Evolutionary conservation across 2,888 invertebrate genomes (phyloP), one percentile per base, ranked within the genome.

Genomic region (Epistrophella euchroma): DNA sequence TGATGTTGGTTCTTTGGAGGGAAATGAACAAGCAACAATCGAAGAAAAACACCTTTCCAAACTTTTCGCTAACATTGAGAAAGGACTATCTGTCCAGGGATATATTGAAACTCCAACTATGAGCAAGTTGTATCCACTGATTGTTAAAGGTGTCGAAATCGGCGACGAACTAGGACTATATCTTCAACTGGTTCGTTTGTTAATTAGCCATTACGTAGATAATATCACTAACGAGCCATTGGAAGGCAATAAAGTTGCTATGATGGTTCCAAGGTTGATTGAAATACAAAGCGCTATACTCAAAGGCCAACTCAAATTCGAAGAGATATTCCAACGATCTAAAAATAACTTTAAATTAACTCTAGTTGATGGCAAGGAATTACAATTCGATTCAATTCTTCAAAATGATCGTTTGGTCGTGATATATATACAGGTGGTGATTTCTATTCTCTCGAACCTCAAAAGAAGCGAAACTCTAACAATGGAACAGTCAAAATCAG

Each of bases 41-140:
- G 70, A 64, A 45, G 62, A 19, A 5, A 88, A 88, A 13, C 91
- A 91, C 74, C 64, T 91, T 6, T 88, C 89, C 40, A 88, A 89
- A 40, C 88, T 94, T 1, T 90, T 94, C 47, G 89, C 91, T 50
- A 93, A 92, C 75, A 91, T 93, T 28, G 92, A 92, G 64, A 91
- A 91, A 70, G 91, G 91, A 9, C 88, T 90, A 5, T 90, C 91
- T 0, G 90, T 92, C 9, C 91, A 92, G 70, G 92, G 91, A 0
- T 91, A 90, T 80, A 88, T 91, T 11, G 92, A 92, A 72, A 89
- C 89, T 0, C 76, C 91, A 37, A 90, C 91, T 1, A 88, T 93
- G 43, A 89, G 93, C 81, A 89, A 93, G 19, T 90, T 93, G 40
- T 89, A 92, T 89, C 90, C 90, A 4, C 87, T 91, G 15, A 89